Percentiles rank a stretch among this genome's conserved stretches.
These are phyloP conservation scores for Crotalus tigris DNA, from an alignment of 2,113 vertebrate genomes.

Conservation along the genomic window DNA sequence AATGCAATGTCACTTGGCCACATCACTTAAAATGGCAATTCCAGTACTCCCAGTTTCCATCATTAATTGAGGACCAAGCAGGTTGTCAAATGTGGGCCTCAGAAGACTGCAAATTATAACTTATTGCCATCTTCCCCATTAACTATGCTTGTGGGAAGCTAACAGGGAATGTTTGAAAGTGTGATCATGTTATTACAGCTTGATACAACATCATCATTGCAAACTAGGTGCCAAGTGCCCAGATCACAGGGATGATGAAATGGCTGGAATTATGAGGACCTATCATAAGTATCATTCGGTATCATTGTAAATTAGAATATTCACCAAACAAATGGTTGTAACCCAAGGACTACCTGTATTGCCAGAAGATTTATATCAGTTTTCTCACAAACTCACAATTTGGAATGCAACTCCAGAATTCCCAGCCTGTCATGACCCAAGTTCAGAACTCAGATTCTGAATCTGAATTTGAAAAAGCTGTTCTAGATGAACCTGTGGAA, in stretches of 20 bases:
- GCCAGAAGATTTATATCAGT: not conserved
- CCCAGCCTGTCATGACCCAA: not conserved
- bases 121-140: not conserved
- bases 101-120: not conserved
- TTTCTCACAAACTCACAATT: not conserved
- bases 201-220: not conserved
- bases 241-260: not conserved
- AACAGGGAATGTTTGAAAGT: not conserved
- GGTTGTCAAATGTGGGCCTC: not conserved
- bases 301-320: not conserved
- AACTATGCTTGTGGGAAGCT: not conserved
- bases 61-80: not conserved
- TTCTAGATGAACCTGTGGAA: not conserved
- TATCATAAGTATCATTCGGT: not conserved
- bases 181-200: not conserved
- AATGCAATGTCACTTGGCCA: not conserved
- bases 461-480: not conserved
- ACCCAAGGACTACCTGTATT: not conserved
- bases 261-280: not conserved
- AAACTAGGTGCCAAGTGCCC: not conserved
- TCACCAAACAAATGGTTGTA: not conserved
- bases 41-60: not conserved
- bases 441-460: not conserved
- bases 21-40: not conserved
- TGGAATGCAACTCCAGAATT: not conserved